phyloP scores from a whole-genome alignment of 2,888 invertebrate genomes.

The Odontothrips loti region DNA sequence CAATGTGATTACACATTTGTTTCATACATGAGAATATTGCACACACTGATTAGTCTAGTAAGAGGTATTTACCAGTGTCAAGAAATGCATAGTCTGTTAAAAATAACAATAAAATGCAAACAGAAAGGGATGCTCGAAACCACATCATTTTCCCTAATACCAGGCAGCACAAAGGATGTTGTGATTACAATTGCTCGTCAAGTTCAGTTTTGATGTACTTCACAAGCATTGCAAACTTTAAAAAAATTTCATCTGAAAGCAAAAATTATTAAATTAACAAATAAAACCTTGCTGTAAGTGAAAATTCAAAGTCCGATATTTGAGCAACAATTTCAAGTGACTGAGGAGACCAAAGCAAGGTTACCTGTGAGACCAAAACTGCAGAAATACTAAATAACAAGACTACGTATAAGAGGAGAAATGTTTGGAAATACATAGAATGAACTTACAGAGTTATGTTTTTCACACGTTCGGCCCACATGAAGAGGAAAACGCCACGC shows the following conservation, averaged over 20 bases:
- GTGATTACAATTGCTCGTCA: not conserved
- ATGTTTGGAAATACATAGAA: not conserved
- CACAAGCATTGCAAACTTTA: not conserved
- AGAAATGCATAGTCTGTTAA: not conserved
- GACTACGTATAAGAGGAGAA: not conserved
- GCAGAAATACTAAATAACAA: not conserved
- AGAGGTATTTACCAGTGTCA: not conserved
- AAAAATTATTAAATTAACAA: not conserved
- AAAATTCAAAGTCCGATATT: too few relatives aligned
- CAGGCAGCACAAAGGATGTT: not conserved
- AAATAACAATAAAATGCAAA: not conserved
- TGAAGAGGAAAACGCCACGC: not conserved
- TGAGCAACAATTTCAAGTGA: too few relatives aligned
- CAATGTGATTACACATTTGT: not conserved
- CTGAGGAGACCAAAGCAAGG: too few relatives aligned
- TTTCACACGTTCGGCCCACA: not conserved
- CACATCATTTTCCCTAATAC: not conserved
- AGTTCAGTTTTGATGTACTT: not conserved
- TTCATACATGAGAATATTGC: not conserved
- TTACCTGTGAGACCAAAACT: not conserved
- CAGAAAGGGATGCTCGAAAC: not conserved
- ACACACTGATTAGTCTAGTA: not conserved
- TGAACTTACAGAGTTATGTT: not conserved
- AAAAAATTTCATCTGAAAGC: not conserved
- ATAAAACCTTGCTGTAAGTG: not conserved